phyloP scores from a whole-genome alignment of 1,140 invertebrate species.

The Ips typographus region DNA sequence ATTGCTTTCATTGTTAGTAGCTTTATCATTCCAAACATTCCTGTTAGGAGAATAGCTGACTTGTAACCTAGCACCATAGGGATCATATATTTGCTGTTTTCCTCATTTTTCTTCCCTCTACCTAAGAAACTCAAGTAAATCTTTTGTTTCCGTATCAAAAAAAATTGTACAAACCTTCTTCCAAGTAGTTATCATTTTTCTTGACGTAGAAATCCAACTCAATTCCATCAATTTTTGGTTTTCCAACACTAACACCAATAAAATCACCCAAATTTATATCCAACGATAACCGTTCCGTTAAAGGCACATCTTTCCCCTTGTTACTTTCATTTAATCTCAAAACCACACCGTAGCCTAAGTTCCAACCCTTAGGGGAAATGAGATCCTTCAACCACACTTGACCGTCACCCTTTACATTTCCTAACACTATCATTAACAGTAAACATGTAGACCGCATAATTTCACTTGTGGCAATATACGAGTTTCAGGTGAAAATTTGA shows the following conservation, averaged over 20 bases:
- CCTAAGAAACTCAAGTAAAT: conserved; percentile 36
- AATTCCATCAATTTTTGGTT: conserved; percentile 52
- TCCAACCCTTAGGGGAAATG: conserved; percentile 43
- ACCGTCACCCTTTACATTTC: conserved; percentile 5
- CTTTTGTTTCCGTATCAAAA: too few relatives aligned
- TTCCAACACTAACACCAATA: conserved; percentile 53
- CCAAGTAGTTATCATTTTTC: conserved; percentile 26
- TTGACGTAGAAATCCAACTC: conserved; percentile 48
- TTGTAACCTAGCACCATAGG: conserved; percentile 65
- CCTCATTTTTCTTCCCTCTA: conserved; percentile 54
- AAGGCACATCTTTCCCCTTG: conserved; percentile 50
- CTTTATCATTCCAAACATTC: conserved; percentile 59
- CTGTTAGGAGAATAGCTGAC: conserved; percentile 59
- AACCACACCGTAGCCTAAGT: conserved; percentile 41
- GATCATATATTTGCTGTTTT: conserved; percentile 41
- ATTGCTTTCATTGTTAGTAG: conserved; percentile 63
- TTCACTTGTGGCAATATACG: neutral
- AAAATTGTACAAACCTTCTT: conserved; percentile 18
- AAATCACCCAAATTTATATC: conserved; percentile 57
- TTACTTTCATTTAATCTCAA: conserved; percentile 40
- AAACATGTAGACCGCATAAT: conserved; percentile 40
- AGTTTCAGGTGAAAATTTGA: too few relatives aligned
- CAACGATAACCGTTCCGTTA: conserved; percentile 55
- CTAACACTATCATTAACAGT: conserved; percentile 30
- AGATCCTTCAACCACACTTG: conserved; percentile 54